phyloP scores from a whole-genome alignment of 2,797 vertebrate genomes.

The Hylomyscus alleni region DNA sequence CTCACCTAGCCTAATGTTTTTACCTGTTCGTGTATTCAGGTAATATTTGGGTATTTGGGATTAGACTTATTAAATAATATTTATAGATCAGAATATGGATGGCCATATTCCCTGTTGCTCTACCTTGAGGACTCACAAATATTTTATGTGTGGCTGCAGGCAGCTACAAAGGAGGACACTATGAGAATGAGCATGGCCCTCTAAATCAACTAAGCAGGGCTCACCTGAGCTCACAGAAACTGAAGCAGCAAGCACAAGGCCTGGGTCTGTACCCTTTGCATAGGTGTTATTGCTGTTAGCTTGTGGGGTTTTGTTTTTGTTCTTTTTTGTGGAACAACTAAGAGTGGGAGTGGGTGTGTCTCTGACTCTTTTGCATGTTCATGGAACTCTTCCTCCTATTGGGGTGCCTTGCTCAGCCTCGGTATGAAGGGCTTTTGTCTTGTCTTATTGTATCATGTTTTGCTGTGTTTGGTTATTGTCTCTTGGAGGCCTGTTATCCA shows the following conservation, averaged over 20 bases:
- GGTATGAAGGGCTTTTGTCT: not conserved
- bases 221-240: not conserved
- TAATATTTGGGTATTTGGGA: too few species aligned
- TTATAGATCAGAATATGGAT: too few species aligned
- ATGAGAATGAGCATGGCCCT: not conserved
- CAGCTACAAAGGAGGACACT: not conserved
- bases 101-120: too few species aligned
- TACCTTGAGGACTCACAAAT: too few species aligned
- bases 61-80: too few species aligned
- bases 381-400: not conserved
- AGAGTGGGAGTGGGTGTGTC: not conserved
- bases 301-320: too few species aligned
- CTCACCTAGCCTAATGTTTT: too few species aligned
- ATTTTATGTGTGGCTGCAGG: too few species aligned
- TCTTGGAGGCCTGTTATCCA: not conserved
- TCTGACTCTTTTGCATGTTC: too few species aligned
- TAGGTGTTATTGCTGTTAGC: not conserved
- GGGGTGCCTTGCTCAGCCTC: not conserved
- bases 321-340: not conserved
- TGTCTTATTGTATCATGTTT: not conserved
- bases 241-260: not conserved
- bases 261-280: not conserved
- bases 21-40: too few species aligned
- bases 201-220: not conserved
- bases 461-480: not conserved